Base-by-base conservation (phyloP, 2,888 invertebrate genomes). In the Gnatocerus cornutus region DNA sequence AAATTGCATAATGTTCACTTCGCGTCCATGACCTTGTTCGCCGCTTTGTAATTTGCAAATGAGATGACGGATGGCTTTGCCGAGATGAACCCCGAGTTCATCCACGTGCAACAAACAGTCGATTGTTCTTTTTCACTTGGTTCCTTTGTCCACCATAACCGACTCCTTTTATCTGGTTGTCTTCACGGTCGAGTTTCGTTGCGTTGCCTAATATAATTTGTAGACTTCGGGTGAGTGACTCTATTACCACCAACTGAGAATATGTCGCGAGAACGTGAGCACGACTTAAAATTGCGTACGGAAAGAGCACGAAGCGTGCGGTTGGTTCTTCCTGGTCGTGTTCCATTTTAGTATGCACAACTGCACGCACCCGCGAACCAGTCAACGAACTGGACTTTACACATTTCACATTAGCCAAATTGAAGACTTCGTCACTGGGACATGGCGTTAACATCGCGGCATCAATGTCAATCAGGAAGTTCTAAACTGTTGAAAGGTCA, bases 41-140 rank as follows among this genome's bases (percentile, higher is more conserved):
- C 59, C 59, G 59, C 59, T 45, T 59, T 68, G 50, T 68, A 68
- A 62, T 68, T 68, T 68, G 62, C 62, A 63, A 68, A 68, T 62
- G 46, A 62, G 66, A 56, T 52, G 62, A 55, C 50, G 59, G 45
- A 56, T 39, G 55, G 21, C 39, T 30, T 55, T 21, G 37, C 12
- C n/a, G 21, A 39, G 55, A 21, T 21, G 21, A 21, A 21, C 37
- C 12, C 27, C 13, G 66, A 66, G 58, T 58, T 58, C 66, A 66
- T 66, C 66, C 66, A 66, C 66, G 66, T 66, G 66, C 48, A 66
- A 37, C 66, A 41, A 33, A 33, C 13, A 29, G 29, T 12, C 66
- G 58, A 67, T 67, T 67, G 67, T 67, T 67, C 53, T 61, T 67
- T 21, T 66, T 52, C 50, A 9, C 9, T 46, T 41, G 46, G 53